A percentile compares a stretch with the other conserved stretches of the same genome.
phyloP scores from a whole-genome alignment of 1,140 invertebrate species.

The Temnothorax nylanderi region DNA sequence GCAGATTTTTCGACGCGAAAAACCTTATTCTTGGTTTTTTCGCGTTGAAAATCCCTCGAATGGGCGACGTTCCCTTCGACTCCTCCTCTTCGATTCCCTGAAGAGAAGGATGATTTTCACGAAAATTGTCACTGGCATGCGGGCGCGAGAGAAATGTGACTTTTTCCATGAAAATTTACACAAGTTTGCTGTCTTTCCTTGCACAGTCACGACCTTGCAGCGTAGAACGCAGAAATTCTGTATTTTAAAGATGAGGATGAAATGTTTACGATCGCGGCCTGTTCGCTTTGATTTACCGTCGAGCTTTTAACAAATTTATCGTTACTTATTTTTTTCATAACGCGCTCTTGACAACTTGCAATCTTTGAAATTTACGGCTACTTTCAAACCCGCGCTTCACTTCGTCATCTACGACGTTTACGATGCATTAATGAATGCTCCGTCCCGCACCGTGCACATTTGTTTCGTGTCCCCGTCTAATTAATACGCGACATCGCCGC shows the following conservation, averaged over 20 bases:
- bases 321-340: background rate
- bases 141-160: background rate
- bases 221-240: background rate
- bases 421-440: slow-evolving; percentile 6
- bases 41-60: background rate
- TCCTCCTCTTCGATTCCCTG: background rate
- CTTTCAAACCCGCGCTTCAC: background rate
- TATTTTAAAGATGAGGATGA: background rate
- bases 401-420: background rate
- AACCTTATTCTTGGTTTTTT: background rate
- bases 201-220: background rate
- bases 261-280: background rate
- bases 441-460: background rate
- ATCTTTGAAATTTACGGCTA: background rate
- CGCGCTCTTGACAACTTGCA: background rate
- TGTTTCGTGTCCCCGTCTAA: slow-evolving; percentile 23
- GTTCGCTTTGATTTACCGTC: background rate
- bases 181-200: background rate
- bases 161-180: background rate
- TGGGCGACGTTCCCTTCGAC: background rate
- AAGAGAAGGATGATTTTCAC: background rate
- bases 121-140: slow-evolving; percentile 2
- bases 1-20: slow-evolving; percentile 7
- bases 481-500: slow-evolving; percentile 39
- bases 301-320: slow-evolving; percentile 5